These are phyloP conservation scores for Mobula birostris DNA, from an alignment of 2,113 vertebrate species.

Conservation along the genomic window DNA sequence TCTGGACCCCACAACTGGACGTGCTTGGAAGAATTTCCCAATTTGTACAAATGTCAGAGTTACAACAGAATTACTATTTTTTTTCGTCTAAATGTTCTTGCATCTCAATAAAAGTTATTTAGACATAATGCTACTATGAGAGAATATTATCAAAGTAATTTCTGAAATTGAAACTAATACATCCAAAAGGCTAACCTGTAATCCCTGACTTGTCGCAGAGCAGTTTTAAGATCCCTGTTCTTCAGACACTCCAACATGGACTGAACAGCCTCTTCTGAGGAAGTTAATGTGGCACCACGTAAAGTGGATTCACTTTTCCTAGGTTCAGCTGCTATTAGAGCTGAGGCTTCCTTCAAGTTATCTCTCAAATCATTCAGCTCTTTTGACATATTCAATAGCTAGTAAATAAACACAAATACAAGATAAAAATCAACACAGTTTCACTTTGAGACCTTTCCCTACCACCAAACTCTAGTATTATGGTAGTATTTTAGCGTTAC, in stretches of 20 bases:
- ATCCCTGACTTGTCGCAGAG: constrained; percentile 81
- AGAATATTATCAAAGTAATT: neutral
- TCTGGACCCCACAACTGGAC: too few relatives aligned
- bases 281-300: constrained; percentile 67
- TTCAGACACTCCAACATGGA: constrained; percentile 90
- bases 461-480: neutral
- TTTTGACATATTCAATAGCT: constrained; percentile 96
- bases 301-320: constrained; percentile 55
- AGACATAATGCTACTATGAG: neutral
- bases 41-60: too few relatives aligned
- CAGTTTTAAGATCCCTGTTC: constrained; percentile 82
- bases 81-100: neutral
- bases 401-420: constrained; percentile 42
- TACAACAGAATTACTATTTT: too few relatives aligned
- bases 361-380: constrained; percentile 87
- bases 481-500: neutral
- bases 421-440: constrained; percentile 23
- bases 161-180: too few relatives aligned
- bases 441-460: neutral
- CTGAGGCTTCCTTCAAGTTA: constrained; percentile 79
- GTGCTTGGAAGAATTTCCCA: too few relatives aligned
- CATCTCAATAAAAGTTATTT: neutral
- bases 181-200: constrained; percentile 69
- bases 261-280: constrained; percentile 87
- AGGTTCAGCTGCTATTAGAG: constrained; percentile 69